Evolutionary conservation across 2,888 invertebrate genomes (phyloP), one percentile per base, ranked within the genome.

Genomic region (Ichneumoninae sp.): DNA sequence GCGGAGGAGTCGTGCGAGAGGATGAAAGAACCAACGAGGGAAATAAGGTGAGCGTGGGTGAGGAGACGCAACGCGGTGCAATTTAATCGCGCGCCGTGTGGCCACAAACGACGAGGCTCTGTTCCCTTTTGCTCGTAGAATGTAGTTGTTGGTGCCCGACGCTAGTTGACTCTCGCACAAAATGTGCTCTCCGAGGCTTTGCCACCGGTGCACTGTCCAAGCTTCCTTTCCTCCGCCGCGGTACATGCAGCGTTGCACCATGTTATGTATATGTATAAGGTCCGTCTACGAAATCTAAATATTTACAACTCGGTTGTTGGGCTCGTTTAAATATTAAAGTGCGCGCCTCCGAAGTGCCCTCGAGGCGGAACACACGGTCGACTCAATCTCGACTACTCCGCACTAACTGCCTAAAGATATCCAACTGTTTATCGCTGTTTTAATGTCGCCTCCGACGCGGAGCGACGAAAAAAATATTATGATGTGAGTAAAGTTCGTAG

Each of bases 271-370:
- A 73, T 54, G 71, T 13, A 57, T 57, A 57, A 73, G 57, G 26
- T 57, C 36, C 71, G 40, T 57, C 54, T 60, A 57, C 44, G 47
- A 22, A 82, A 85, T 87, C 79, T 87, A 88, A 89, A 89, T 89
- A 89, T 89, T 88, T 89, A 87, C 69, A 69, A 79, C 69, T 52
- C 54, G 68, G 70, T 73, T 69, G 78, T 69, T 52, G 63, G 71
- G 54, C 57, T 33, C 85, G 85, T 83, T 88, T 87, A 86, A 87
- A 89, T 87, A 87, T 89, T 87, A 86, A 88, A 88, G 83, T 84
- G 44, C 73, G 54, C 7, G 26, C 26, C 26, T 44, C 66, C 6
- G 40, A 40, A 54, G 26, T 16, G 50, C 52, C 40, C 52, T 36
- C 57, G 26, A 57, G 26, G 22, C 26, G 8, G 57, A 26, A 57